phyloP scores from a whole-genome alignment of 2,113 vertebrate species.

The Apaloderma vittatum region DNA sequence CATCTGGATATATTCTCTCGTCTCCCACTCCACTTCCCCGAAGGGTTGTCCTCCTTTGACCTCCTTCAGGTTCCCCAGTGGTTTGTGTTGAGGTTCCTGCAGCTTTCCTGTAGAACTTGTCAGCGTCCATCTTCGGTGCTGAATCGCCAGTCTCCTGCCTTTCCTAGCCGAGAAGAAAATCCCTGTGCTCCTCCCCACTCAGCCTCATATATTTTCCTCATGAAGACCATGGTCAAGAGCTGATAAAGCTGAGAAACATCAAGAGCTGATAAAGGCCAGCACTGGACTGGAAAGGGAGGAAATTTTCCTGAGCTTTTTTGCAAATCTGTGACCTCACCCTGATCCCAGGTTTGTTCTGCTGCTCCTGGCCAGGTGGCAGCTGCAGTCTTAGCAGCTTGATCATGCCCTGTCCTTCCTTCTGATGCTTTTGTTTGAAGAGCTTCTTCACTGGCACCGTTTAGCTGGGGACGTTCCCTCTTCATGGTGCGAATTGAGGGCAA shows the following conservation, averaged over 20 bases:
- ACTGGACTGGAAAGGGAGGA: background rate
- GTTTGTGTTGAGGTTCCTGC: background rate
- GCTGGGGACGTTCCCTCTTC: background rate
- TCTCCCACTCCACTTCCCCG: background rate
- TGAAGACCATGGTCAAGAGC: background rate
- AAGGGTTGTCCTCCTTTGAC: constrained; percentile 1
- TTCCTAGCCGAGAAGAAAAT: background rate
- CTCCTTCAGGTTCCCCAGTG: background rate
- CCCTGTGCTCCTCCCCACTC: background rate
- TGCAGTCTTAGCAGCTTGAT: background rate
- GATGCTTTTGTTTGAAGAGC: background rate
- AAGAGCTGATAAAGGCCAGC: background rate
- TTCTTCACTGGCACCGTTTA: background rate
- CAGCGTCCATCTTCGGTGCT: background rate
- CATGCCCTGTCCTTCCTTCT: fast-evolving
- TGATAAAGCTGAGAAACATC: background rate
- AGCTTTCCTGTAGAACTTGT: background rate
- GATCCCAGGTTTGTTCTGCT: background rate
- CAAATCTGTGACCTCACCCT: background rate
- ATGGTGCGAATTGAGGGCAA: fast-evolving
- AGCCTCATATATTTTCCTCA: background rate
- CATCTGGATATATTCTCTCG: background rate
- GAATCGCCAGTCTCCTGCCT: background rate
- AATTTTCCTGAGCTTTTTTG: background rate
- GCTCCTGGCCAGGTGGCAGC: background rate